Base-by-base conservation (phyloP, 1,140 invertebrate genomes). In the Oedothorax gibbosus region DNA sequence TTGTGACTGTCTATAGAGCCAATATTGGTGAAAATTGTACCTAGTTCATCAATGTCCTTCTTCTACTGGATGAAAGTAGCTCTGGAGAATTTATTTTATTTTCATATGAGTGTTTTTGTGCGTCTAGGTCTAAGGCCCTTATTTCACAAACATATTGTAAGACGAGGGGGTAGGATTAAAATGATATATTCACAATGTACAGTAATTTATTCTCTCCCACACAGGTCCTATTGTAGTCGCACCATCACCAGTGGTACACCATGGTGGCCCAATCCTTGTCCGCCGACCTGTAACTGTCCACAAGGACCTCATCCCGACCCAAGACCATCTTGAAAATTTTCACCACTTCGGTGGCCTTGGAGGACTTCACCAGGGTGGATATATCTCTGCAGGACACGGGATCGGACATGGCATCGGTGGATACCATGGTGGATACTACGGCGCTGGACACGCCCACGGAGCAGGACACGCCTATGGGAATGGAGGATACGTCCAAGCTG, bases 291-390 rank as follows among this genome's bases (percentile, higher is more conserved):
- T 78, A 9, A 2, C 53, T 15, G 77, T 79, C 4, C 49, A 62
- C 18, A 79, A 66, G 14, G 76, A 78, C 54, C 77, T 79, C 20
- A 12, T 53, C 6, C 77, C 77, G 11, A 79, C 62, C 8, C 62
- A 66, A 56, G 77, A 79, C 10, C 77, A 79, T 18, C 56, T 79
- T 50, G 77, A 79, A 35, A 66, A 66, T 10, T 12, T 68, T 51
- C 77, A 79, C n/a, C 68, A 65, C 18, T 62, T 66, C 9, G 14
- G 62, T 6, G 2, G 66, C 62, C 20, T 53, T 10, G n/a, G 18
- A 21, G 72, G 72, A 57, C 18, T 15, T 18, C 57, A 62, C 57
- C 49, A 75, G 0, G 72, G 64, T 20, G 64, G 72, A 56, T 56
- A 57, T n/a, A 35, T 75, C 18, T 57, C 72, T 11, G 11, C 15